Conservation (phyloP, 2,888 invertebrate genomes). For the Falcaria lacertinaria region DNA sequence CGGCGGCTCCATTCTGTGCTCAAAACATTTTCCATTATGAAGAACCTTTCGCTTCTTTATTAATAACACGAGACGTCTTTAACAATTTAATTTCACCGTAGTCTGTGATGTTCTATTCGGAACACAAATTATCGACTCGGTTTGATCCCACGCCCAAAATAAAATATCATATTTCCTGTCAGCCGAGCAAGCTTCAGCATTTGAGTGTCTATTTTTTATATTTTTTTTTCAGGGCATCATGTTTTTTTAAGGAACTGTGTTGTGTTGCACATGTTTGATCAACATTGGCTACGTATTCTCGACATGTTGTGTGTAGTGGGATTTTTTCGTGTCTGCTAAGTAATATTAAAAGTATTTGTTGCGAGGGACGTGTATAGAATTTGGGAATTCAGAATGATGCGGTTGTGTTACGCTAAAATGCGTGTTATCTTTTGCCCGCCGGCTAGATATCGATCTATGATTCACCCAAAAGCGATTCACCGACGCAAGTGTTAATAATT, state of each 20-base stretch:
- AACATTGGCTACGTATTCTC: conserved; percentile 59
- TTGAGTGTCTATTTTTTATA: conserved; percentile 64
- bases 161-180: conserved; percentile 80
- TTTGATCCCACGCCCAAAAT: conserved; percentile 79
- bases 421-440: conserved; percentile 1
- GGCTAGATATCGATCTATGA: conserved; percentile 2
- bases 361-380: conserved; percentile 1
- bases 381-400: conserved; percentile 3
- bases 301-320: conserved; percentile 27
- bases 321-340: conserved; percentile 35
- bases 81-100: conserved; percentile 67
- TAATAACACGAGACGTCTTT: conserved; percentile 60
- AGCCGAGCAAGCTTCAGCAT: conserved; percentile 67
- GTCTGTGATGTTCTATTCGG: conserved; percentile 67
- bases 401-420: conserved; percentile 2
- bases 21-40: conserved; percentile 43
- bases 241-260: conserved; percentile 73
- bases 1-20: conserved; percentile 23
- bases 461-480: conserved; percentile 1
- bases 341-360: conserved; percentile 12
- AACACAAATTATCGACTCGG: conserved; percentile 75
- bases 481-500: conserved; percentile 1
- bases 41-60: conserved; percentile 44
- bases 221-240: conserved; percentile 56
- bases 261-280: conserved; percentile 73